Base-by-base conservation (phyloP, 2,888 invertebrate genomes). In the Clitarchus hookeri region DNA sequence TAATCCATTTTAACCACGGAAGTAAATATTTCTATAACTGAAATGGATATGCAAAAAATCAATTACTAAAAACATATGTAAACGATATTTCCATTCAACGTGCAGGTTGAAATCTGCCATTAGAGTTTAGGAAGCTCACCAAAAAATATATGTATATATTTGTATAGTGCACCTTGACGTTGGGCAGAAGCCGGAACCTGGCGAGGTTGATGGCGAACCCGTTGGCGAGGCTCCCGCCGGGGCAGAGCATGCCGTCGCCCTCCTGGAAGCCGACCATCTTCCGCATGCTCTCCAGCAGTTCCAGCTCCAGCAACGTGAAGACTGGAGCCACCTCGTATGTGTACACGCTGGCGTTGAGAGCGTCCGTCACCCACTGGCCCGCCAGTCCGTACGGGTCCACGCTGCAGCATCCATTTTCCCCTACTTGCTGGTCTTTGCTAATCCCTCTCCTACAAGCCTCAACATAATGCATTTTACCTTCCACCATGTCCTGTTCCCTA, bases 311-410 rank as follows among this genome's bases (percentile, higher is more conserved):
- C 23, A 93, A 89, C 11, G 93, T 93, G 89, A 93, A 93, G 48
- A 93, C 93, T 16, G 93, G 93, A 44, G 93, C 93, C 19, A 93
- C 93, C 90, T 94, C 93, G 89, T 93, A 94, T 0, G 94, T 94
- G 88, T 93, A 93, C 4, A 93, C 91, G 85, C 93, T 93, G 48
- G 92, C 91, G 88, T 93, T 93, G 78, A 93, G 89, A 3, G 92
- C 91, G 88, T 93, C 92, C 2, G 93, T 92, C 82, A 93, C 90
- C 92, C 93, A 92, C 90, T 93, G 93, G 19, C 92, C 93, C 44
- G 92, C 92, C 87, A 93, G 90, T 23, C 93, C 93, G 88, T 93
- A 93, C 0, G 93, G 93, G 90, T 93, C 93, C 88, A 93, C 89
- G 84, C 92, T 93, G 44, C 1, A 8, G 16, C 65, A 19, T 11